Evolutionary conservation across 2,113 vertebrate species (phyloP), one percentile per base, ranked within the genome.

Genomic region (Haplotaxodon microlepis): DNA sequence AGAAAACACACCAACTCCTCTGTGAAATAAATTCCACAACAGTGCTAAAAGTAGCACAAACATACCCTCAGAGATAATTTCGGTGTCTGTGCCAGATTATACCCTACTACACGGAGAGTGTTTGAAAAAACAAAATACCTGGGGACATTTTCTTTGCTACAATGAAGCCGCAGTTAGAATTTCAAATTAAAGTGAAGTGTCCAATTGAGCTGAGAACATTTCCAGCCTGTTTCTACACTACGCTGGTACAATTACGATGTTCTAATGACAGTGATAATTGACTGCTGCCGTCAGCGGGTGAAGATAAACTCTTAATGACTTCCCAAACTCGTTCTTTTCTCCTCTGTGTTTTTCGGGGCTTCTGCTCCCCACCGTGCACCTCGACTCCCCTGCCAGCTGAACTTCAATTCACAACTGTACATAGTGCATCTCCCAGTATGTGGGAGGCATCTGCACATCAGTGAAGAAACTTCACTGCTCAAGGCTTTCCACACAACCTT

Each of bases 221-320:
- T 89, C 40, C 84, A 21, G 78, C 66, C 42, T 36, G n/a, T 80
- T 81, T 53, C 85, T 51, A 42, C 85, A 12, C 81, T 9, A 5
- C 34, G 56, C 84, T 42, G 81, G 9, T 57, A 79, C 88, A 85
- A 84, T 89, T 84, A 84, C 76, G 53, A 61, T 47, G 54, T 89
- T 83, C 84, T 94, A 93, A 93, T 93, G 91, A 93, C 79, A 69
- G 86, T 9, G 88, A 91, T 94, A 94, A 94, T 92, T 90, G 93
- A 93, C 90, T 91, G 89, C 89, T 89, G 87, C 81, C 73, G 73
- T 94, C 92, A 86, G 90, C 86, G 88, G 84, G 89, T 81, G 89
- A 88, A 85, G 89, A 95, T 90, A 63, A 90, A 93, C 63, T 82
- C 63, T 21, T 85, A 88, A 92, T 92, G 87, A 88, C 84, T 92